Evolutionary conservation across 2,797 vertebrate species (phyloP), one percentile per base, ranked within the genome.

Genomic region (Brachymystax lenok): DNA sequence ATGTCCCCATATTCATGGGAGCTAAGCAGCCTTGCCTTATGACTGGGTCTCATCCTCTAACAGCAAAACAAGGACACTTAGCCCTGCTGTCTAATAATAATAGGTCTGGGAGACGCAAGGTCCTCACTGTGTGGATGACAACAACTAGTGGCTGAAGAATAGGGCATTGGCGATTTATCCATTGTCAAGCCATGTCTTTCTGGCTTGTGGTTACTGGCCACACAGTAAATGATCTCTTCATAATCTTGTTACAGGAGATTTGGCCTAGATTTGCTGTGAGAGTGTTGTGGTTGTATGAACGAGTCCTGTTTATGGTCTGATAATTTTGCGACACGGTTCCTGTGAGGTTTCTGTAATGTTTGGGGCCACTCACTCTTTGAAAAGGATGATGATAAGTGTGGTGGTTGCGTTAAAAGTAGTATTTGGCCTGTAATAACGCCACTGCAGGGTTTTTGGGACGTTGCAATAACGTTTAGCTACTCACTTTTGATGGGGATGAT

Each of bases 401-500:
- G 16, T 40, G 28, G 17, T 33, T 21, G 19, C 64, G 13, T 10
- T 56, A 2, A 14, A 10, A 59, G 21, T 24, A 17, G 5, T 30
- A 13, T 33, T 46, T 27, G 27, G 12, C 10, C 40, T 13, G 40
- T 13, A 10, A n/a, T 6, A 51, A 12, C 13, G 17, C 14, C 5
- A 27, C 0, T 19, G 28, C 52, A 7, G 54, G 63, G 54, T 30
- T 54, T 61, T 16, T 28, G 14, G 40, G 16, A 50, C 35, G n/a
- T 12, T 51, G 19, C 35, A 46, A 50, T 16, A 50, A 17, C 1
- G 28, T 30, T 59, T 19, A n/a, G 72, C 27, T 30, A 95, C 96
- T 95, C 92, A 98, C 97, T 97, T 93, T 95, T 97, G 90, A 98
- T 97, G 78, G 96, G 97, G 72, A 96, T 93, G 91, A 99, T 97